Base-by-base conservation (phyloP, 2,888 invertebrate species). In the Drosophila barbarae region DNA sequence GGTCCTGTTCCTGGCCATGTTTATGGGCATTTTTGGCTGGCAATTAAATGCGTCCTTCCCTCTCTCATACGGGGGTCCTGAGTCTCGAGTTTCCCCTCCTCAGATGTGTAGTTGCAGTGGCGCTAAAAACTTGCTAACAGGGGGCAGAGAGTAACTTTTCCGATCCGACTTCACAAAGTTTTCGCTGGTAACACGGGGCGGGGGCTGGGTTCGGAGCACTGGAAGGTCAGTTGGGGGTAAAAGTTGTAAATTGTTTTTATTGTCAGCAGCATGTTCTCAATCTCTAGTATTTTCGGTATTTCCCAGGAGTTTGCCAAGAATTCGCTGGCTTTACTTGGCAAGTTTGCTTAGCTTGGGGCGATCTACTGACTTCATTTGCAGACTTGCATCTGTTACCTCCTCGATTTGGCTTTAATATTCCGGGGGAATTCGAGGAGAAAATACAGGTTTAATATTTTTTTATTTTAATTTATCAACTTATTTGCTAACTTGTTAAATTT, bases 191-290 rank as follows among this genome's bases (percentile, higher is more conserved):
- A 5, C 15, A 5, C 9, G 6, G 21, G 18, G 18, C 18, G 18
- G 5, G 36, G n/a, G 2, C 10, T 23, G n/a, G 30, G 10, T 26
- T 26, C 9, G 10, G 5, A 39, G 12, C 18, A 18, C 23, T 23
- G 38, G 63, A 35, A 47, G 68, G 64, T 61, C 72, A 57, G 46
- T 46, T 49, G 57, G 23, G 23, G 36, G 50, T 35, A 36, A 72
- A 72, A 77, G 60, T 80, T 72, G 35, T 67, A 79, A 79, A 76
- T 77, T 82, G 77, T 82, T 82, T 82, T 82, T 76, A 79, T 79
- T 73, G 76, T 64, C 71, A 69, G 47, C 67, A 56, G 64, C 67
- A 61, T 53, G 69, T 44, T 47, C 23, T 18, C 28, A 34, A 65
- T 50, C 63, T 30, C 35, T 12, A 30, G 49, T 36, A 50, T 61